A percentile compares a stretch with the other conserved stretches of the same genome.
These are phyloP conservation scores for Melinaea menophilus DNA, from an alignment of 2,888 invertebrate species.

Conservation along the genomic window DNA sequence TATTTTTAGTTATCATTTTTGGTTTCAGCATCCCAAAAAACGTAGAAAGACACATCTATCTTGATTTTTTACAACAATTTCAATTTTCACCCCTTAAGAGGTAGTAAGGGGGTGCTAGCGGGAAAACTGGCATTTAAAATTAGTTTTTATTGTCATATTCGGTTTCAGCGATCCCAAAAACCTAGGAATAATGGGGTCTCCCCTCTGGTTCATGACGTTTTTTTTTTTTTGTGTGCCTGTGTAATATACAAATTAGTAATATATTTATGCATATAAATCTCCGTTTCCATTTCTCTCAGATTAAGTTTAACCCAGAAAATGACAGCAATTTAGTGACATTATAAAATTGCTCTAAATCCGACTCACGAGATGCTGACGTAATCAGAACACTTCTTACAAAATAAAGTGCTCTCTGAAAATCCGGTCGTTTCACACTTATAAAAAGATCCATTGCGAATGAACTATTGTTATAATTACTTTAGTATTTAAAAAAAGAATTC, in stretches of 20 bases:
- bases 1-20: too few relatives aligned
- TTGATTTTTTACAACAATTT: too few relatives aligned
- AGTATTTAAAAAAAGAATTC: background rate
- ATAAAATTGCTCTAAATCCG: slow-evolving; percentile 19
- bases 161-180: too few relatives aligned
- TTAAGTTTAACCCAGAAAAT: background rate
- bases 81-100: too few relatives aligned
- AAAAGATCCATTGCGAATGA: background rate
- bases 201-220: too few relatives aligned
- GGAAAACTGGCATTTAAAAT: too few relatives aligned
- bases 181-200: too few relatives aligned
- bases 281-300: background rate
- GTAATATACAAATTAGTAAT: background rate
- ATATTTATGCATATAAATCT: background rate
- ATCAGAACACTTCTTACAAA: slow-evolving; percentile 10
- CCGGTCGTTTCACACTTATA: slow-evolving; percentile 1
- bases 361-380: slow-evolving; percentile 13
- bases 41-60: too few relatives aligned
- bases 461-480: slow-evolving; percentile 1
- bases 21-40: too few relatives aligned
- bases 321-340: slow-evolving; percentile 17
- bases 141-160: too few relatives aligned
- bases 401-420: slow-evolving; percentile 10
- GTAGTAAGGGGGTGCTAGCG: too few relatives aligned
- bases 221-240: too few relatives aligned